Evolutionary conservation across 1,140 invertebrate genomes (phyloP).

Genomic region (Polyergus mexicanus): DNA sequence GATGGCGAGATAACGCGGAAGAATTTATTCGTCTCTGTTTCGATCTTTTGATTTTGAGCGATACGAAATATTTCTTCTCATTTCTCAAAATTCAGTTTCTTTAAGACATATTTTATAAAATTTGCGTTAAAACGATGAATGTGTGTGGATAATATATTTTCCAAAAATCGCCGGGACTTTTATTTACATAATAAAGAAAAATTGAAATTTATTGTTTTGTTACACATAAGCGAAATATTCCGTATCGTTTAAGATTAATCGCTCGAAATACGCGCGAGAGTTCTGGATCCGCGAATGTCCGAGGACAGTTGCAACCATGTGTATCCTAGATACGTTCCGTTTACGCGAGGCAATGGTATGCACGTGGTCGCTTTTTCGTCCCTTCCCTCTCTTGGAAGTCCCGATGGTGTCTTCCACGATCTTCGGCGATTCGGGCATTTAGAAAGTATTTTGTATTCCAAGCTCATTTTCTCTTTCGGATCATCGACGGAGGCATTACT

Average conservation of each 20-base stretch:
- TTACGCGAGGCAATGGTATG: background rate
- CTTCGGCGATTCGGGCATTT: constrained; percentile 10
- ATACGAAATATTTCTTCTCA: constrained; percentile 20
- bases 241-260: constrained; percentile 16
- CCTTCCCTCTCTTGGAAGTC: background rate
- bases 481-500: constrained; percentile 22
- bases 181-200: background rate
- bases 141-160: background rate
- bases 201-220: background rate
- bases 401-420: constrained; percentile 23
- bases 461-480: background rate
- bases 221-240: background rate
- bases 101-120: background rate
- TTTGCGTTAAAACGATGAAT: background rate
- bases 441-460: constrained; percentile 31
- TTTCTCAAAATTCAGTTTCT: background rate
- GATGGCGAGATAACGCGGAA: constrained; percentile 13
- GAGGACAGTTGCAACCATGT: background rate
- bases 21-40: constrained; percentile 11
- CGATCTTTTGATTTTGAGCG: constrained; percentile 16
- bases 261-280: background rate
- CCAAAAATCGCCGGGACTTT: background rate
- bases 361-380: constrained; percentile 11
- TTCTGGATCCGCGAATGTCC: background rate
- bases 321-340: background rate